Conservation (phyloP, 2,888 invertebrate genomes). For the Phengaris alcon region DNA sequence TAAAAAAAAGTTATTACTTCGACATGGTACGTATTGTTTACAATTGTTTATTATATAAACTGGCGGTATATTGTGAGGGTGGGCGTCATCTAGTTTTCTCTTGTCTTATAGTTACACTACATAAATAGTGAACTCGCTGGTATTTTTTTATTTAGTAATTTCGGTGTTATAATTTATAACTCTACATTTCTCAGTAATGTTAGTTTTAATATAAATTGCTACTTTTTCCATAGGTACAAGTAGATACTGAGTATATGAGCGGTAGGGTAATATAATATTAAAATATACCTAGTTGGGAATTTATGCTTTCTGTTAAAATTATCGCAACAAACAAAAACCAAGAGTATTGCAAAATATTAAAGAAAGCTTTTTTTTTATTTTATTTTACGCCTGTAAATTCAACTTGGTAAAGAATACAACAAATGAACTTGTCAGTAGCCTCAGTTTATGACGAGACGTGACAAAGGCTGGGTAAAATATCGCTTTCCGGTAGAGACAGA, state of each 20-base stretch:
- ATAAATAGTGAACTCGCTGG: slow-evolving; percentile 1
- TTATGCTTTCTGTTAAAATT: no score
- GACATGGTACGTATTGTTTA: background rate
- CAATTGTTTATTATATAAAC: slow-evolving; percentile 4
- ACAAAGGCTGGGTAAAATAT: slow-evolving; percentile 11
- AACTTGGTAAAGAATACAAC: background rate
- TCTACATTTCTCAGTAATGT: no score
- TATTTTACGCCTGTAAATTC: no score
- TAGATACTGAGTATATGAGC: no score
- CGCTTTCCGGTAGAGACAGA: background rate
- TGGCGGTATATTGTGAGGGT: background rate
- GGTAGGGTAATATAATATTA: no score
- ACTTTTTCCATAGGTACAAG: no score
- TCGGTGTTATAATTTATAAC: no score
- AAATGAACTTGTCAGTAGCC: background rate
- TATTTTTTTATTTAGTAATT: background rate
- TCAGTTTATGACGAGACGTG: background rate
- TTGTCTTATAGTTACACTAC: background rate
- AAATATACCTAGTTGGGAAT: no score
- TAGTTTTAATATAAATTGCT: no score
- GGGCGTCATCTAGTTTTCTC: slow-evolving; percentile 16
- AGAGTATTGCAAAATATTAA: no score
- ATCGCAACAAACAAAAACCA: no score
- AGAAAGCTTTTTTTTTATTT: no score
- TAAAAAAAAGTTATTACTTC: background rate